Evolutionary conservation across 2,797 vertebrate species (phyloP).

Genomic region (Echiichthys vipera): DNA sequence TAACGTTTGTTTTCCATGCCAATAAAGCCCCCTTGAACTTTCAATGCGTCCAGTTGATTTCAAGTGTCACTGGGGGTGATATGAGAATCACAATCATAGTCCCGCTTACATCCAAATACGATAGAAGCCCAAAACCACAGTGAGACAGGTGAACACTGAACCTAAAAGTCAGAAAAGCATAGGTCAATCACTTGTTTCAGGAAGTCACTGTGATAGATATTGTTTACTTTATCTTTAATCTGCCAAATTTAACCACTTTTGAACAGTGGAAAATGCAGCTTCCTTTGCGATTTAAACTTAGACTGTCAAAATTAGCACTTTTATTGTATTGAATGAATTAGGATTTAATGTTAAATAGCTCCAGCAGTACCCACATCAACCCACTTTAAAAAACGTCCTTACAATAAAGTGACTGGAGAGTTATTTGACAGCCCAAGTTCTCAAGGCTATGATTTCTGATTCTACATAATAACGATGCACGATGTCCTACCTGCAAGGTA

Average conservation of each 20-base stretch:
- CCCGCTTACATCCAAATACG: slow-evolving; percentile 90
- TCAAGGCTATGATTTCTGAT: background rate
- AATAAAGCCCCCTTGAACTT: too few species aligned
- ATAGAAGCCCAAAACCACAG: slow-evolving; percentile 95
- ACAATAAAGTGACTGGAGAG: background rate
- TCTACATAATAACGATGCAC: background rate
- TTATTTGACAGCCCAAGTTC: background rate
- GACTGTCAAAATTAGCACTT: background rate
- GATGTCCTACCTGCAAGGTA: slow-evolving; percentile 93
- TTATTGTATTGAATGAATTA: background rate
- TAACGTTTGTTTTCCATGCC: too few species aligned
- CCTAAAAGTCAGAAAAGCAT: slow-evolving; percentile 79
- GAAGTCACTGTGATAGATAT: background rate
- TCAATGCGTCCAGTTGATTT: too few species aligned
- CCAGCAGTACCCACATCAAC: background rate
- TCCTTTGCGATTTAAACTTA: background rate
- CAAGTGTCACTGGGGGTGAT: slow-evolving; percentile 6
- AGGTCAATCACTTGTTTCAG: background rate
- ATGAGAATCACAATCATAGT: background rate
- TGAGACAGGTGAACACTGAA: slow-evolving; percentile 97
- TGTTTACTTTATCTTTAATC: background rate
- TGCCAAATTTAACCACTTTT: background rate
- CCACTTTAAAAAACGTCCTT: background rate
- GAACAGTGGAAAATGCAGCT: background rate
- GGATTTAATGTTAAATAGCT: background rate